Evolutionary conservation across 1,140 invertebrate genomes (phyloP), one percentile per base, ranked within the genome.

Genomic region (Heliconius eleuchia): DNA sequence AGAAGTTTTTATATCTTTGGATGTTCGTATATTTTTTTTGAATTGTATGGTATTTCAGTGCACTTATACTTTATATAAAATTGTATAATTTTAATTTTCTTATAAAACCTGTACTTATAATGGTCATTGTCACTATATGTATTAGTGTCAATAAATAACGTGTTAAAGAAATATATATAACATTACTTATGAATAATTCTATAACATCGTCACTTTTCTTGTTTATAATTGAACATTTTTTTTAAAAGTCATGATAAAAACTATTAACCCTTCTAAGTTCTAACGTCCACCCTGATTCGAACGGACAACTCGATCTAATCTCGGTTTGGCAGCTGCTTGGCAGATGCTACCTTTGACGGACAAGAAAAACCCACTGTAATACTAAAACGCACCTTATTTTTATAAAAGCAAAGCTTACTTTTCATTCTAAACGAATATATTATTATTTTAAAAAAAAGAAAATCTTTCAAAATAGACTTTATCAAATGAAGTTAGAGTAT

Each of bases 251-350:
- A 60, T 81, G 76, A 74, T 70, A 88, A 88, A 86, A 87, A 83
- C 81, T 80, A 86, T 85, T 85, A 88, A 88, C 89, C 89, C 87
- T 57, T 57, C 55, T 57, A 57, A 57, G n/a, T 89, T 88, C 84
- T 77, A 78, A 80, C 84, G 80, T 82, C 80, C 83, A 79, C 86
- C 77, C 82, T 86, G 85, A 88, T 85, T 88, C 82, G 85, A 87
- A 87, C 83, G 87, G 89, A 87, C 89, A 89, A 85, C 80, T 84
- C 85, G 88, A 90, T 90, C 84, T 90, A 90, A 90, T 90, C 88
- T 89, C 80, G 80, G 70, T 80, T 74, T 76, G 79, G 80, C 89
- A 90, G 89, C 89, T 90, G 89, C 86, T 84, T 73, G 87, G 86
- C 88, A 90, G 89, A 90, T 90, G 88, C 87, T 84, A 80, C 78